Evolutionary conservation across 35 echinoderm and acorn worm genomes (phyloP).

Genomic region (Nesometra sesokonis): DNA sequence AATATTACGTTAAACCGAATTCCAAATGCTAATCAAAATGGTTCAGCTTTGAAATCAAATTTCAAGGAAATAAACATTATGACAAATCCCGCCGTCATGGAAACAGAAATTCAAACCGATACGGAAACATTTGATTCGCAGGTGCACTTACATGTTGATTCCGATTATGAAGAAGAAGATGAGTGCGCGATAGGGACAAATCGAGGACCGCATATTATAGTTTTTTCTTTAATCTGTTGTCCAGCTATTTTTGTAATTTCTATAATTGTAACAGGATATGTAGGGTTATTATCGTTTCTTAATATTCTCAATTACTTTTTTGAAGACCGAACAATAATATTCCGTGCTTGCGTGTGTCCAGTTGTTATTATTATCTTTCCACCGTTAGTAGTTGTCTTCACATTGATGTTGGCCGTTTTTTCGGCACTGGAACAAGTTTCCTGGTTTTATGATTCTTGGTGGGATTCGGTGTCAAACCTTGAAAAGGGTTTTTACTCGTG

Average conservation of each 20-base stretch:
- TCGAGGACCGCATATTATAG: not conserved
- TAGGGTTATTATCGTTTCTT: not conserved
- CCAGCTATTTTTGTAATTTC: not conserved
- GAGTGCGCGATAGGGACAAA: not conserved
- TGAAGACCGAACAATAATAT: not conserved
- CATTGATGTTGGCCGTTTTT: not conserved
- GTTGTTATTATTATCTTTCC: not conserved
- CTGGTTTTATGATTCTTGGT: not conserved
- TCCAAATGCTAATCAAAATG: not conserved
- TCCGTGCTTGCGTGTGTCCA: not conserved
- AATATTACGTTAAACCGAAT: not conserved
- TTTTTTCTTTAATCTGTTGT: not conserved
- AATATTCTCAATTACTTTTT: not conserved
- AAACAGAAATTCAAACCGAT: not conserved
- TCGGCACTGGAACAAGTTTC: not conserved
- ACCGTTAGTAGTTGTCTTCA: not conserved
- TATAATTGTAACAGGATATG: not conserved
- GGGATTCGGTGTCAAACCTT: not conserved
- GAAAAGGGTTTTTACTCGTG: not conserved
- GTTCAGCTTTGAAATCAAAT: not conserved
- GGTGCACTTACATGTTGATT: not conserved
- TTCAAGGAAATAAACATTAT: not conserved
- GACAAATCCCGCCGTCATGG: not conserved
- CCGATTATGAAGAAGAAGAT: not conserved
- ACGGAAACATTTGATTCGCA: not conserved